phyloP scores from a whole-genome alignment of 2,113 vertebrate genomes.

The Silurus asotus region DNA sequence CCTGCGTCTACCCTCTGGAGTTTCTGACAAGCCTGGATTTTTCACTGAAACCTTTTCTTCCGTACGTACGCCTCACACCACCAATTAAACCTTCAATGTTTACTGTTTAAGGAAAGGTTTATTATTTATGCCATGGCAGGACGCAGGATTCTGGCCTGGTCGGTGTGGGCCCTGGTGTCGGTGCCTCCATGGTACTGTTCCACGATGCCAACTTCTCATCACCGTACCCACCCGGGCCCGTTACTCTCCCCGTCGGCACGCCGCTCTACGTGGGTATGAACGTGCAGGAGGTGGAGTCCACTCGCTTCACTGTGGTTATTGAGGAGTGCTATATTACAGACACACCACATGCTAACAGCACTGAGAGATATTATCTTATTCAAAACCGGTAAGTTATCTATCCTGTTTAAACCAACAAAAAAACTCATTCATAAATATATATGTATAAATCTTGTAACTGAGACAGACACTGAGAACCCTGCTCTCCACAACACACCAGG shows the following conservation, averaged over 20 bases:
- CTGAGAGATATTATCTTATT: conserved; percentile 56
- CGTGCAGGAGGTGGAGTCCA: conserved; percentile 37
- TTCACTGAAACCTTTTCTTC: conserved; percentile 50
- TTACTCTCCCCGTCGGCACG: conserved; percentile 58
- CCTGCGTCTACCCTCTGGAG: conserved; percentile 62
- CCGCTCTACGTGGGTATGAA: conserved; percentile 59
- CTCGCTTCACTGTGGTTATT: conserved; percentile 58
- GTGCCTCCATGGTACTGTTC: conserved; percentile 61
- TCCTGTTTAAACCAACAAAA: background rate
- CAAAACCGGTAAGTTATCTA: conserved; percentile 59
- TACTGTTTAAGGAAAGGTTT: background rate
- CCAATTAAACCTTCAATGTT: background rate
- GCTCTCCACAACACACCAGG: too few relatives aligned
- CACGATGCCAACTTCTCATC: conserved; percentile 49
- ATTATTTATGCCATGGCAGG: conserved; percentile 44
- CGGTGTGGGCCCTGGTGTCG: conserved; percentile 32
- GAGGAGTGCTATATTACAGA: conserved; percentile 63
- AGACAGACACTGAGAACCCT: too few relatives aligned
- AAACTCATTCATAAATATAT: too few relatives aligned
- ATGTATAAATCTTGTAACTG: too few relatives aligned
- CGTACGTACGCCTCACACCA: conserved; percentile 50
- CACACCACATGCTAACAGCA: conserved; percentile 40
- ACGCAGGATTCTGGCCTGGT: conserved; percentile 34
- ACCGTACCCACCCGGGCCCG: conserved; percentile 47
- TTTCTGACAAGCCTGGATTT: conserved; percentile 49